Evolutionary conservation across 2,888 invertebrate genomes (phyloP).

Genomic region (Drosophila testacea): DNA sequence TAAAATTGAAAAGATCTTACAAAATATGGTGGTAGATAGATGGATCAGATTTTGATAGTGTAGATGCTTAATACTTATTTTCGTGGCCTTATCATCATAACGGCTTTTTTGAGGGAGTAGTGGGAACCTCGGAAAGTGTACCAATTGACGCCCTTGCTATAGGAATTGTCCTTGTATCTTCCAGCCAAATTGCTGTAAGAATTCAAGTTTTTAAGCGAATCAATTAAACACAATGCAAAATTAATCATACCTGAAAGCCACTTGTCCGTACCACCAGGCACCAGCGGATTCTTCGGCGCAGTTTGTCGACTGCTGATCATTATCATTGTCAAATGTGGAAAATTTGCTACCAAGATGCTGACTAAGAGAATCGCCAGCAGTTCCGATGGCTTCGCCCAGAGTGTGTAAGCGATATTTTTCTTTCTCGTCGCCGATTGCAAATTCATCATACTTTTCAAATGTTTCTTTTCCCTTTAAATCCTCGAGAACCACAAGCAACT

Average conservation of each 20-base stretch:
- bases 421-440: neutral
- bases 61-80: too few relatives aligned
- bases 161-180: neutral
- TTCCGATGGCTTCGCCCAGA: neutral
- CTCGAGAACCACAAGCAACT: conserved; percentile 3
- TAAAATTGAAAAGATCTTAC: too few relatives aligned
- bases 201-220: neutral
- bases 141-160: conserved; percentile 6
- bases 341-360: neutral
- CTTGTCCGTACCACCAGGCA: conserved; percentile 7
- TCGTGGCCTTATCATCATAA: conserved; percentile 16
- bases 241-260: too few relatives aligned
- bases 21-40: too few relatives aligned
- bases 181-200: conserved; percentile 6
- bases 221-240: too few relatives aligned
- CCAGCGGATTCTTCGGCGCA: neutral
- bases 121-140: neutral
- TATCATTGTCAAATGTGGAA: neutral
- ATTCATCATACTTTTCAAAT: neutral
- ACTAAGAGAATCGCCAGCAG: conserved; percentile 10
- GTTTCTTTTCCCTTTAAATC: neutral
- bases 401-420: neutral
- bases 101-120: conserved; percentile 4
- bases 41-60: too few relatives aligned
- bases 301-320: neutral